These are phyloP conservation scores for Gallinago undulata DNA, from an alignment of 2,113 vertebrate species.

Conservation along the genomic window DNA sequence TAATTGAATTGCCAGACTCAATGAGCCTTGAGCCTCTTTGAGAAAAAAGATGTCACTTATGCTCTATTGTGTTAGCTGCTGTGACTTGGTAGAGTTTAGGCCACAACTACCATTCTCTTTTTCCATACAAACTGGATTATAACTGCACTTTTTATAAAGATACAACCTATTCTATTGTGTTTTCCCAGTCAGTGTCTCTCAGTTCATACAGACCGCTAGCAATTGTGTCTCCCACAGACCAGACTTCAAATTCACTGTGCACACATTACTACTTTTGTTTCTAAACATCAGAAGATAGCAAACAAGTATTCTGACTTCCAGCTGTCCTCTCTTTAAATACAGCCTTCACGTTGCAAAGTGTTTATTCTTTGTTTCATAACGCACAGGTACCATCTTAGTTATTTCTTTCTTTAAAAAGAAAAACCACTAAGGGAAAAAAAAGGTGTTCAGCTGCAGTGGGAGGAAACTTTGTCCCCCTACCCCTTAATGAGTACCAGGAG, in stretches of 20 bases:
- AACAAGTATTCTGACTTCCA: neutral
- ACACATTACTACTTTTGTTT: conserved; percentile 3
- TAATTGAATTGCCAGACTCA: conserved; percentile 74
- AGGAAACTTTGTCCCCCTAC: neutral
- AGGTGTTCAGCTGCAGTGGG: neutral
- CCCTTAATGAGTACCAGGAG: neutral
- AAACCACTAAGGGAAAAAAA: neutral
- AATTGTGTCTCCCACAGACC: conserved; percentile 25
- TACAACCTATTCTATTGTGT: conserved; percentile 54
- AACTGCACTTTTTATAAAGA: conserved; percentile 58
- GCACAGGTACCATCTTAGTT: neutral
- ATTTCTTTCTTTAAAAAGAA: neutral
- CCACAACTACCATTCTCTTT: conserved; percentile 61
- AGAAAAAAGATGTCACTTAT: conserved; percentile 58
- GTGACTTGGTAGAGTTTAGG: conserved; percentile 52
- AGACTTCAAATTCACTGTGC: conserved; percentile 21
- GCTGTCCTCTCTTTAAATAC: neutral
- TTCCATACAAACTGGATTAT: conserved; percentile 70
- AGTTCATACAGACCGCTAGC: neutral
- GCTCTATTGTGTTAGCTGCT: conserved; percentile 54
- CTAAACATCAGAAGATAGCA: neutral
- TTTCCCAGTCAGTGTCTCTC: conserved; percentile 29
- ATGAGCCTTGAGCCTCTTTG: conserved; percentile 61
- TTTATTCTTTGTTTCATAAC: neutral
- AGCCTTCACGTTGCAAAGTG: neutral